Conservation (phyloP, 2,888 invertebrate genomes). For the Phyto melanocephala region DNA sequence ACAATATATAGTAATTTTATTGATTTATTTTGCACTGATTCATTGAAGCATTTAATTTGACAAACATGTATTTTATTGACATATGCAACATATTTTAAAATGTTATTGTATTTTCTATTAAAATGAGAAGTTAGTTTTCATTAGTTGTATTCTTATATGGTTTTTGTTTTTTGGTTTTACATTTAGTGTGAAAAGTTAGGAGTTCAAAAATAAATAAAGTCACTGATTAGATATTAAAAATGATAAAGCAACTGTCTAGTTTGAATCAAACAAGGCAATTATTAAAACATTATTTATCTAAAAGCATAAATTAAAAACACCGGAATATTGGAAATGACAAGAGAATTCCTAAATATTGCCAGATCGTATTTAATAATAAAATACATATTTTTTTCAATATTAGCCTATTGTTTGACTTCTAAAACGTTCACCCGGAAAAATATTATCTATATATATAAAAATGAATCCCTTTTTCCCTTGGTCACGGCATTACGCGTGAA, state of each 20-base stretch:
- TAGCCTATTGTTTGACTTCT: no score
- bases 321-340: no score
- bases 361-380: no score
- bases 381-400: no score
- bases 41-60: slow-evolving; percentile 57
- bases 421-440: no score
- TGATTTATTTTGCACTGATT: slow-evolving; percentile 48
- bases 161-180: slow-evolving; percentile 1
- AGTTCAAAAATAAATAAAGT: slow-evolving; percentile 5
- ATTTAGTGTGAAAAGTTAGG: background rate
- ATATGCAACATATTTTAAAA: slow-evolving; percentile 10
- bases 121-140: slow-evolving; percentile 20
- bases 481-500: no score
- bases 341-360: no score
- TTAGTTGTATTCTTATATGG: slow-evolving; percentile 37
- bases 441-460: no score
- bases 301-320: no score
- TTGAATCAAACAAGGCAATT: background rate
- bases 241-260: background rate
- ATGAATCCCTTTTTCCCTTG: no score
- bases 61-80: slow-evolving; percentile 48
- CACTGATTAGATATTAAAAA: background rate
- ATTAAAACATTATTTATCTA: background rate
- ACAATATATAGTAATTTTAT: slow-evolving; percentile 34
- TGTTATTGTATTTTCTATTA: background rate